These are phyloP conservation scores for Chaenodraco wilsoni DNA, from an alignment of 2,797 vertebrate genomes.

Conservation along the genomic window DNA sequence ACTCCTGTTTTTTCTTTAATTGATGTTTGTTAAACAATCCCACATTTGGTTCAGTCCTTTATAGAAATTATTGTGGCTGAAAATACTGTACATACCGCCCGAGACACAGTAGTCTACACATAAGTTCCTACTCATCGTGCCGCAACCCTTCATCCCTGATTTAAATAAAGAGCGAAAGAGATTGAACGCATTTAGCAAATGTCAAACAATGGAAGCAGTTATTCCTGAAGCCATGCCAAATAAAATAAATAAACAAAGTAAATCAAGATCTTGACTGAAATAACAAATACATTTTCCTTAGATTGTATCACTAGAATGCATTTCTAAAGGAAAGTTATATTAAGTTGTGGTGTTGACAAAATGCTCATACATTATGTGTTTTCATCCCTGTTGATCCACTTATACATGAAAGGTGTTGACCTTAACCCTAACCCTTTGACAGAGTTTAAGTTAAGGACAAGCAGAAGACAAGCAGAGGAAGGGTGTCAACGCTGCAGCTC, in stretches of 20 bases:
- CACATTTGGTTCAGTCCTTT: neutral
- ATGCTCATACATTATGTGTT: slow-evolving; percentile 6
- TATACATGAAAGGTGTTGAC: slow-evolving; percentile 40
- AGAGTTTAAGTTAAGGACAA: slow-evolving; percentile 47
- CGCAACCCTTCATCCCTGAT: slow-evolving; percentile 2
- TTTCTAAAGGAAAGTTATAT: neutral
- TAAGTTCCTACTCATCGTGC: neutral
- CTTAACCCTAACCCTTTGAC: neutral
- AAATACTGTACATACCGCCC: too few relatives aligned
- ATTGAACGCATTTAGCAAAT: neutral
- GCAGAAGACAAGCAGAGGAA: slow-evolving; percentile 73
- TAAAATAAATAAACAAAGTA: neutral
- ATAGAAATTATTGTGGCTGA: neutral
- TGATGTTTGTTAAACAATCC: too few relatives aligned
- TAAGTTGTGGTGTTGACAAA: neutral
- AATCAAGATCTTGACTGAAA: neutral
- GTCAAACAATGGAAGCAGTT: neutral
- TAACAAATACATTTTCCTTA: neutral
- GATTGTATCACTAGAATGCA: neutral
- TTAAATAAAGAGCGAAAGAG: neutral
- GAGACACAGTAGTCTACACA: neutral
- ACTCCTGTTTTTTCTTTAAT: neutral
- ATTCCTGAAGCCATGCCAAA: neutral
- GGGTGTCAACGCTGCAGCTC: slow-evolving; percentile 71
- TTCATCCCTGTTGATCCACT: slow-evolving; percentile 17